Conservation (phyloP, 2,113 vertebrate species). For the Rafetus swinhoei region DNA sequence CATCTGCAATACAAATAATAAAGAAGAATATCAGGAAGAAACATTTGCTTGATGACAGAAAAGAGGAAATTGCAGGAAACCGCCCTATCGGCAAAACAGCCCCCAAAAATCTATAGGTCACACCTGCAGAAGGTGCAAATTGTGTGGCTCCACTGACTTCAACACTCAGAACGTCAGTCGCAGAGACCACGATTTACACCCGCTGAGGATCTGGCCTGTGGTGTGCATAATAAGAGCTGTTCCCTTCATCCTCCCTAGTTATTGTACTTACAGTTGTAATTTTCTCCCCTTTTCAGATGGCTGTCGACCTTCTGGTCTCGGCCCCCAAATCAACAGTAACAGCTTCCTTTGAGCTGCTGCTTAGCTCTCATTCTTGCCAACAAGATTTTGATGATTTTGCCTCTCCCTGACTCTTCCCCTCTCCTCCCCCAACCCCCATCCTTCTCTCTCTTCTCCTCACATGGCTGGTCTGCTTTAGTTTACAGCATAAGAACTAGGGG, state of each 20-base stretch:
- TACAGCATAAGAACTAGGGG: rapidly evolving
- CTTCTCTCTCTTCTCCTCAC: neutral
- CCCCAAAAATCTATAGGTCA: neutral
- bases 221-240: neutral
- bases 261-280: neutral
- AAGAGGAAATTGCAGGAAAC: neutral
- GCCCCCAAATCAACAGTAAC: slow-evolving; percentile 47
- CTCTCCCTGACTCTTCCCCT: neutral
- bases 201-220: neutral
- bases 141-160: neutral
- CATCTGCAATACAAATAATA: neutral
- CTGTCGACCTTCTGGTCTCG: slow-evolving; percentile 25
- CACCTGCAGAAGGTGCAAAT: neutral
- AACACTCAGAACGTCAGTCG: rapidly evolving
- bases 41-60: neutral
- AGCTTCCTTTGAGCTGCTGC: slow-evolving; percentile 23
- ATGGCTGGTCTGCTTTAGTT: slow-evolving; percentile 21
- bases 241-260: neutral
- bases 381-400: slow-evolving; percentile 9
- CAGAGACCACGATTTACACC: neutral
- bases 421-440: too few species aligned
- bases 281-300: neutral
- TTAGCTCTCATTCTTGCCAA: neutral
- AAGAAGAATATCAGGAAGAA: neutral
- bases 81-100: neutral